These are phyloP conservation scores for Neolamprologus variostigma DNA, from an alignment of 2,113 vertebrate species.

Conservation along the genomic window DNA sequence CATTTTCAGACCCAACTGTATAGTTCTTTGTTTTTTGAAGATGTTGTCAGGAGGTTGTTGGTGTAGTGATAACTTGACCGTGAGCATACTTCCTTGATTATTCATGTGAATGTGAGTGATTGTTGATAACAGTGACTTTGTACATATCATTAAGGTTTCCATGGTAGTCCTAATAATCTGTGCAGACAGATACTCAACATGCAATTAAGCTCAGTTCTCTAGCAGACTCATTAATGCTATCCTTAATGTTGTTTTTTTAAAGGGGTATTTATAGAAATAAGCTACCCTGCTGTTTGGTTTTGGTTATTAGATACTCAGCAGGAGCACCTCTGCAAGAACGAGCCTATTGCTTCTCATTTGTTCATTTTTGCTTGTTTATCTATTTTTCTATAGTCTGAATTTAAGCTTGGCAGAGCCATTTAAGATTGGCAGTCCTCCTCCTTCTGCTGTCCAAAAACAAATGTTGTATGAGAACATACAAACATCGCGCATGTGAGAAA, in stretches of 20 bases:
- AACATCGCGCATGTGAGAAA: background rate
- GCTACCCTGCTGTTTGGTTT: constrained; percentile 28
- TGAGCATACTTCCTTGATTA: background rate
- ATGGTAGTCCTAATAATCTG: constrained; percentile 4
- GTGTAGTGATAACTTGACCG: background rate
- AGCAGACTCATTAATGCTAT: constrained; percentile 3
- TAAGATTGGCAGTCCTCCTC: background rate
- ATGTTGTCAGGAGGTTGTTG: background rate
- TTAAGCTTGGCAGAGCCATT: background rate
- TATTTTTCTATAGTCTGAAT: background rate
- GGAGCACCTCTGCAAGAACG: background rate
- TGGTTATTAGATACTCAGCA: constrained; percentile 52
- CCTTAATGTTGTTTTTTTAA: constrained; percentile 10
- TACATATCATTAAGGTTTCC: background rate
- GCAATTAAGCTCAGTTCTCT: constrained; percentile 9
- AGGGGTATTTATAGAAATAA: constrained; percentile 37
- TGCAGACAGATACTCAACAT: constrained; percentile 20
- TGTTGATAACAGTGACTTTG: background rate
- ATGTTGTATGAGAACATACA: background rate
- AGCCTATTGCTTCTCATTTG: constrained; percentile 12
- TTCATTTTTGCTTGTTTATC: background rate
- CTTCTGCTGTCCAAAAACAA: background rate
- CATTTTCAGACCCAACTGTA: background rate
- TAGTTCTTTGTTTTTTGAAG: background rate
- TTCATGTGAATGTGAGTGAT: background rate